Evolutionary conservation across 2,113 vertebrate species (phyloP), one percentile per base, ranked within the genome.

Genomic region (Takifugu flavidus): DNA sequence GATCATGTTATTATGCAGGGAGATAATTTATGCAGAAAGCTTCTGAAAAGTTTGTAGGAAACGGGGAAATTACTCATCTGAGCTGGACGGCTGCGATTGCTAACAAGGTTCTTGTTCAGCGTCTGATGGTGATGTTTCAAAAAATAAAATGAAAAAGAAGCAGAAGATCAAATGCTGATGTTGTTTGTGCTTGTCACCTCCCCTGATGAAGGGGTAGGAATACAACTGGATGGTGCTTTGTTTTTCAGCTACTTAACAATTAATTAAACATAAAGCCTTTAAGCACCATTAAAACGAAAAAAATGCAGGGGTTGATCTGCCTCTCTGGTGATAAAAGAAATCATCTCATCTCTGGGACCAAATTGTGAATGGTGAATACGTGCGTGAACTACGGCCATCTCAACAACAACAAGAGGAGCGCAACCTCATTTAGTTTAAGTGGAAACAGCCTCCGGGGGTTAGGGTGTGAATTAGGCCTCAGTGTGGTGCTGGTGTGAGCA

Each of bases 21-120:
- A 34, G 31, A 34, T 1, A 34, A 34, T 34, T 34, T 34, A 7
- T 20, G 20, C 20, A 20, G 20, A 20, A 20, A 20, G 20, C 20
- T 20, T 20, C 20, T 20, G 20, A 20, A 39, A 8, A 39, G 2
- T 6, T 39, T 39, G 34, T 39, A 39, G 34, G 11, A 59, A 12
- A 13, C 49, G 59, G 62, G 44, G 49, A 62, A 72, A 68, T 64
- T n/a, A 68, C 65, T 74, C 59, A 64, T 56, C 31, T 28, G 26
- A 43, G 27, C 42, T 56, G 50, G 59, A 76, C 52, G 66, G 67
- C 75, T 79, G 62, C 61, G 74, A 64, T 80, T 58, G 49, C 54
- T 71, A 76, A 76, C 70, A 66, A 79, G 80, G 66, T 71, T 58
- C 51, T 49, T 77, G 79, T 78, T 80, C 67, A 66, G 63, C 51